Evolutionary conservation across 2,888 invertebrate species (phyloP), one percentile per base, ranked within the genome.

Genomic region (Orthonychiurus folsomi): DNA sequence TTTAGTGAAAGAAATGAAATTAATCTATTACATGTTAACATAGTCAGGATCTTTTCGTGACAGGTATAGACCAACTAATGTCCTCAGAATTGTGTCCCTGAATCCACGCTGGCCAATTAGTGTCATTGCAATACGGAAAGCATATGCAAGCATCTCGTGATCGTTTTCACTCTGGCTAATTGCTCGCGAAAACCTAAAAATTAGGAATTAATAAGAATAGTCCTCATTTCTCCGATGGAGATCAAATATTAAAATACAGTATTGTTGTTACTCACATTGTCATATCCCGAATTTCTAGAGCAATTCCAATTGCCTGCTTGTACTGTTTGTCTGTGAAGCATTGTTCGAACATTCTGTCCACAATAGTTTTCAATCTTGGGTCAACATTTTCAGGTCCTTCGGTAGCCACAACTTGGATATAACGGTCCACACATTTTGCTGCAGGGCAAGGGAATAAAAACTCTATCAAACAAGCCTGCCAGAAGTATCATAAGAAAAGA

Each of bases 391-490:
- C 73, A 20, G 59, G 59, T n/a, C 80, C 76, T 56, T 84, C 84
- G 63, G 85, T 86, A 65, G 87, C 82, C 37, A 86, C 82, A 12
- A 78, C 77, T 74, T 90, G 90, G 3, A 93, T 95, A 77, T 97
- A 97, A 76, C 88, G 90, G 79, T 97, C 96, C 73, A 97, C 95
- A 76, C 95, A 96, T 79, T 96, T 96, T 1, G 95, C 93, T 84
- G 73, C 60, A 79, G 78, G 73, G 67, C 64, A 65, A 66, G 12
- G 62, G 61, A 69, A 64, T 63, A 59, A 66, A 54, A 27, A 5
- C n/a, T n/a, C n/a, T n/a, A n/a, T n/a, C n/a, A n/a, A n/a, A 50
- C 55, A 48, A 54, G 21, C 50, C 57, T 48, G 59, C 20, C 15
- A 54, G n/a, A 59, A 59, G n/a, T 20, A 59, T 37, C 18, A 59